Conservation (phyloP, 2,888 invertebrate species). For the Theodoxus fluviatilis region DNA sequence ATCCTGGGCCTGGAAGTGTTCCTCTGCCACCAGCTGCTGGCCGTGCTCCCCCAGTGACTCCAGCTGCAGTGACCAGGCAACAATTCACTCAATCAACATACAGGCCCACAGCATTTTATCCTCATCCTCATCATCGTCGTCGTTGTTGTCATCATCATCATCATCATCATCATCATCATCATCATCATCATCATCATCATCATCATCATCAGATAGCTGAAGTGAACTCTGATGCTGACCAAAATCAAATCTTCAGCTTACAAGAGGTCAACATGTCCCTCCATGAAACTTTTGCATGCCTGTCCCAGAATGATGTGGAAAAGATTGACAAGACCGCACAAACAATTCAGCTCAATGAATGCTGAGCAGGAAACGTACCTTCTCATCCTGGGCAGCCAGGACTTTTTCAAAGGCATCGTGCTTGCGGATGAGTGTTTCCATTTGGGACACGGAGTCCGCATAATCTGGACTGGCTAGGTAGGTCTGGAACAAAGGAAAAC, state of each 20-base stretch:
- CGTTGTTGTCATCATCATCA: too few relatives aligned
- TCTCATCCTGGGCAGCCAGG: slow-evolving; percentile 95
- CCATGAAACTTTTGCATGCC: too few relatives aligned
- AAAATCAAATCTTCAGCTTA: too few relatives aligned
- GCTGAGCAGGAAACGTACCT: slow-evolving; percentile 50
- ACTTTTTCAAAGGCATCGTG: slow-evolving; percentile 99
- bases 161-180: too few relatives aligned
- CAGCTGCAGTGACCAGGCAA: slow-evolving; percentile 65
- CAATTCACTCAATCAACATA: too few relatives aligned
- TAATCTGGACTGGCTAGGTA: slow-evolving; percentile 79
- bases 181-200: too few relatives aligned
- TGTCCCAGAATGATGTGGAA: too few relatives aligned
- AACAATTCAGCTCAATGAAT: slow-evolving; percentile 3
- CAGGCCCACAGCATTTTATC: too few relatives aligned
- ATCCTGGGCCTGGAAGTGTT: slow-evolving; percentile 79
- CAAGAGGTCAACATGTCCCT: too few relatives aligned
- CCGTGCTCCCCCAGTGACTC: slow-evolving; percentile 83
- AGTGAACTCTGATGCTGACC: too few relatives aligned
- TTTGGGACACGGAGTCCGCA: slow-evolving; percentile 97
- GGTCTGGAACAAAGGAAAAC: slow-evolving; percentile 46
- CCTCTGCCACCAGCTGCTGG: slow-evolving; percentile 83
- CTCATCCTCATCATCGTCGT: too few relatives aligned
- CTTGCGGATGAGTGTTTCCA: slow-evolving; percentile 97
- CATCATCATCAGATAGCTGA: too few relatives aligned
- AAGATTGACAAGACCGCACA: not conserved